Evolutionary conservation across 2,888 invertebrate genomes (phyloP).

Genomic region (Eilema griseolum): DNA sequence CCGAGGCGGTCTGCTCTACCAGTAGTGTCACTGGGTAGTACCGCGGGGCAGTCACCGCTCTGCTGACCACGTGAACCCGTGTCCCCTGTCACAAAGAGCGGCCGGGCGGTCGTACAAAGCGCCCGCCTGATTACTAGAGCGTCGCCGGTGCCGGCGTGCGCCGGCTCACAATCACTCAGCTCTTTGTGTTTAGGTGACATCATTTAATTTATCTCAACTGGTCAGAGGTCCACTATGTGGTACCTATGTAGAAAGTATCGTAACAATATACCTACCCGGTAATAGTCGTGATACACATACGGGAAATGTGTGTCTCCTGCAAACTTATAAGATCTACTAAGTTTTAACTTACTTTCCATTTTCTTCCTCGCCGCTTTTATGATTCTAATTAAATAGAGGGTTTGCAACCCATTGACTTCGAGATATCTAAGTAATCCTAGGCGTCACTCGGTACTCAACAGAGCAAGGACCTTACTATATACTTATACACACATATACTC

Average conservation of each 20-base stretch:
- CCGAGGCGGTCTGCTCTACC: too few relatives aligned
- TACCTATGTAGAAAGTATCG: background rate
- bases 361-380: too few relatives aligned
- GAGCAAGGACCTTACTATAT: too few relatives aligned
- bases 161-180: conserved; percentile 12
- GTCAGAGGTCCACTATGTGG: conserved; percentile 9
- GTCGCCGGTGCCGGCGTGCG: background rate
- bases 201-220: conserved; percentile 7
- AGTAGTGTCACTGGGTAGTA: too few relatives aligned
- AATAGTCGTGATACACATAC: too few relatives aligned
- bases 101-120: conserved; percentile 10
- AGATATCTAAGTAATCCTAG: background rate
- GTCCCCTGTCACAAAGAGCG: background rate
- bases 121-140: conserved; percentile 2
- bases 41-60: too few relatives aligned
- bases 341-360: too few relatives aligned
- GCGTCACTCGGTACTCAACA: too few relatives aligned
- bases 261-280: too few relatives aligned
- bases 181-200: conserved; percentile 20
- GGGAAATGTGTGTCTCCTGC: too few relatives aligned
- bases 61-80: conserved; percentile 3
- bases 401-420: background rate
- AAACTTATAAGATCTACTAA: too few relatives aligned
- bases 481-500: too few relatives aligned
- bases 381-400: background rate